Evolutionary conservation across 2,113 vertebrate species (phyloP).

Genomic region (Stictonetta naevosa): DNA sequence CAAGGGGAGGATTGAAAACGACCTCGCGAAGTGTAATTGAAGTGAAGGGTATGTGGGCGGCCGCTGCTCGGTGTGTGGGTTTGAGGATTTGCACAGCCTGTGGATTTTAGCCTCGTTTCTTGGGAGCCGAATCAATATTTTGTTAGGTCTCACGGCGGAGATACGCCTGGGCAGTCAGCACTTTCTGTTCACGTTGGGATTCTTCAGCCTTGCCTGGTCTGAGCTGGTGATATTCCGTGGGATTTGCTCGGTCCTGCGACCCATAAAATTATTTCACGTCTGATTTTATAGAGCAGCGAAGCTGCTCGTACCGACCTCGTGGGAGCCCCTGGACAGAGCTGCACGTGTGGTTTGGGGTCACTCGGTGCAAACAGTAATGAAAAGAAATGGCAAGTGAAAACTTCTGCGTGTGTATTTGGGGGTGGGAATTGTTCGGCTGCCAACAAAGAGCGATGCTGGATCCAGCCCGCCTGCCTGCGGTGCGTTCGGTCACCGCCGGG

Average conservation of each 20-base stretch:
- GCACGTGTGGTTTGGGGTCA: neutral
- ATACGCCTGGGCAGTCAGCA: neutral
- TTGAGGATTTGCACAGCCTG: neutral
- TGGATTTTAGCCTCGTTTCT: neutral
- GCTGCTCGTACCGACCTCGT: neutral
- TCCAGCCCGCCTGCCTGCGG: neutral
- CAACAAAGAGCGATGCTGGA: neutral
- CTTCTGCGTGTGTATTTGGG: accelerated
- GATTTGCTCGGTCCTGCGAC: neutral
- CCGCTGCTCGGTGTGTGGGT: neutral
- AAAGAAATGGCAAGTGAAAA: neutral
- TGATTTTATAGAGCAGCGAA: neutral
- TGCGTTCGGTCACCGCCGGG: neutral
- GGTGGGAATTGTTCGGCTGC: neutral
- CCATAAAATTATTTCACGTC: neutral
- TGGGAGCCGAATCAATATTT: slow-evolving; percentile 15
- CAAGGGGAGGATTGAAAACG: neutral
- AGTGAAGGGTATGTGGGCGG: neutral
- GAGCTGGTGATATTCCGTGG: neutral
- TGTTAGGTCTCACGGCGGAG: neutral
- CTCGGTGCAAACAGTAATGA: neutral
- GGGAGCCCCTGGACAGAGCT: neutral
- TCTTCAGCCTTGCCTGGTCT: neutral
- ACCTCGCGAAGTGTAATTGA: neutral
- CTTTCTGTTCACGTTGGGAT: neutral